Evolutionary conservation across 2,888 invertebrate species (phyloP).

Genomic region (Caenorhabditis wallacei): DNA sequence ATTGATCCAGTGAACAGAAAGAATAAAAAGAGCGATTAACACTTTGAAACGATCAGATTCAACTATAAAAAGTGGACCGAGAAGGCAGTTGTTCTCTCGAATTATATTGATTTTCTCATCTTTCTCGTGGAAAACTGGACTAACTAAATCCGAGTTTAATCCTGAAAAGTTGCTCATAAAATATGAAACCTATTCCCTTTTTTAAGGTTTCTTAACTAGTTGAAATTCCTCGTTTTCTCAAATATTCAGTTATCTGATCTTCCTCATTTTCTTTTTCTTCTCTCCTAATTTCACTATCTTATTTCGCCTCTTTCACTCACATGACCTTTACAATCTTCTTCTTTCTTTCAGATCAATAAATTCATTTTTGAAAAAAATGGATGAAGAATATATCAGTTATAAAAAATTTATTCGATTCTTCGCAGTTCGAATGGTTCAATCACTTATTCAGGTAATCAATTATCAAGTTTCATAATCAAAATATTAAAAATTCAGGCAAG

Average conservation of each 20-base stretch:
- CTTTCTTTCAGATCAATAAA: slow-evolving; percentile 38
- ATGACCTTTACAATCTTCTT: slow-evolving; percentile 13
- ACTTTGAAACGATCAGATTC: neutral
- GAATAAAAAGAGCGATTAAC: neutral
- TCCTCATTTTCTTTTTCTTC: neutral
- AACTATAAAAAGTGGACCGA: neutral
- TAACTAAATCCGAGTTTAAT: too few species aligned
- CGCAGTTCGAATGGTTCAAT: slow-evolving; percentile 75
- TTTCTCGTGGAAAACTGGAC: neutral
- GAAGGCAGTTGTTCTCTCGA: neutral
- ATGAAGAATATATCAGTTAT: slow-evolving; percentile 32
- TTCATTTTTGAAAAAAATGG: slow-evolving; percentile 6
- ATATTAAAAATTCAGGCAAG: slow-evolving; percentile 49
- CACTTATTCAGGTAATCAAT: slow-evolving; percentile 73
- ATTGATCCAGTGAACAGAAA: slow-evolving; percentile 14
- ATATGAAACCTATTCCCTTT: too few species aligned
- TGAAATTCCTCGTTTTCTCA: too few species aligned
- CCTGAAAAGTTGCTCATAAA: too few species aligned
- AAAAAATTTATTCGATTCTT: slow-evolving; percentile 74
- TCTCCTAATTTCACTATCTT: neutral
- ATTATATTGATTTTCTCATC: neutral
- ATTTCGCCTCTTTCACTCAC: slow-evolving; percentile 1
- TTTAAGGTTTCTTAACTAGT: too few species aligned
- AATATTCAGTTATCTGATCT: too few species aligned
- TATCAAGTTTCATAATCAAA: neutral